Evolutionary conservation across 2,797 vertebrate species (phyloP), one percentile per base, ranked within the genome.

Genomic region (Sarcoramphus papa): DNA sequence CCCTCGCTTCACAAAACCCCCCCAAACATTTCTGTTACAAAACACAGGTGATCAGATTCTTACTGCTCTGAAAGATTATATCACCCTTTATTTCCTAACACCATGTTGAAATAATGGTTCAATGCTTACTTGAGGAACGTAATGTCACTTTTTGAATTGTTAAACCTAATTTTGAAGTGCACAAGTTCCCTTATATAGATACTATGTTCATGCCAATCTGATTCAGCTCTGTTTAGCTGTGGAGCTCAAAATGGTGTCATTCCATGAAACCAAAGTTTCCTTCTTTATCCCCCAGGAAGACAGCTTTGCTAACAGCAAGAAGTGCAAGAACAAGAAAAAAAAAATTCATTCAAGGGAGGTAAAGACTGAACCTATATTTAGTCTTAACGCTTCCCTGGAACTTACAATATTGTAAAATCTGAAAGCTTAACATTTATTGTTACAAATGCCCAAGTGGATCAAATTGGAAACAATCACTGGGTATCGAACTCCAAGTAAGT

Each of bases 401-500:
- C 64, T 77, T 93, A 86, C 22, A 85, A 35, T 92, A 76, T 33
- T 82, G 35, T 96, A 96, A 96, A 95, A 92, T 73, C 76, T 80
- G 79, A 96, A 95, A 91, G 76, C 37, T 95, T 95, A 96, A 82
- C 54, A 77, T 94, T 96, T 95, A 88, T 78, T 93, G 67, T 89
- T 93, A 56, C n/a, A 5, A 97, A 95, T 94, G 27, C 94, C 88
- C 95, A 92, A 97, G 94, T 91, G 95, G 62, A 90, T 96, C 83
- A 78, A 93, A 89, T 15, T 97, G 93, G 84, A 95, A 97, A 92
- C 77, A 94, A 95, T 75, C 90, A 65, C 72, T 89, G 56, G 40
- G 27, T 96, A 95, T 95, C 15, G 3, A 93, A 93, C 78, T 95
- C 94, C 89, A 93, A 97, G 93, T 92, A 95, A 93, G 87, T 83